Conservation (phyloP, 1,140 invertebrate species). For the Drosophila kikkawai region DNA sequence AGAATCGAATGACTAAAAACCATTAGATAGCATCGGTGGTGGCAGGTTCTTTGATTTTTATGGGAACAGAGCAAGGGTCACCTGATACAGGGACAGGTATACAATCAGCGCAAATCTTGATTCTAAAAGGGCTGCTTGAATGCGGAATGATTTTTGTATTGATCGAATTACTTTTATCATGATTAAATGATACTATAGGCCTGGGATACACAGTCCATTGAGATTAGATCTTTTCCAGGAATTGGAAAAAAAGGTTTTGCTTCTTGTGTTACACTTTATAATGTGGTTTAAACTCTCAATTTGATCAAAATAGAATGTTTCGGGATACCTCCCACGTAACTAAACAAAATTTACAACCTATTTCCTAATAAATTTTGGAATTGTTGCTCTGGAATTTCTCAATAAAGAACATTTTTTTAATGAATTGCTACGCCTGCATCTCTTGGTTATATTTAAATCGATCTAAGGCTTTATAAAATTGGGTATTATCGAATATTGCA, state of each 20-base stretch:
- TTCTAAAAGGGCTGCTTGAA: constrained; percentile 48
- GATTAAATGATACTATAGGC: constrained; percentile 18
- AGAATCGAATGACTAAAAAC: constrained; percentile 13
- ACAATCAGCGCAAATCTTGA: constrained; percentile 7
- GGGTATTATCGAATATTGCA: neutral
- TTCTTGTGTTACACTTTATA: constrained; percentile 51
- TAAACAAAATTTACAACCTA: neutral
- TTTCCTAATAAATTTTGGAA: neutral
- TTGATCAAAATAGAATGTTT: constrained; percentile 28
- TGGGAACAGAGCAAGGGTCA: constrained; percentile 43
- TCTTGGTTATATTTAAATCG: constrained; percentile 57
- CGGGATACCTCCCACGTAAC: constrained; percentile 42
- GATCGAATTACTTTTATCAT: constrained; percentile 52
- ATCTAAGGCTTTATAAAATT: constrained; percentile 25
- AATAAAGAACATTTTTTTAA: neutral
- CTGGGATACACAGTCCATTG: neutral
- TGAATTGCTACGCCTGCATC: constrained; percentile 61
- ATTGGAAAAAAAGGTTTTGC: constrained; percentile 8
- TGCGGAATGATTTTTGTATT: constrained; percentile 65
- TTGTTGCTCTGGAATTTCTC: neutral
- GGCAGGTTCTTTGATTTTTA: constrained; percentile 43
- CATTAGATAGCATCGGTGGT: constrained; percentile 27
- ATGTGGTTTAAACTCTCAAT: constrained; percentile 45
- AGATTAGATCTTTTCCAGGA: constrained; percentile 2
- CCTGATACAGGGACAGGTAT: constrained; percentile 61